phyloP scores from a whole-genome alignment of 2,113 vertebrate species.

The Apteryx mantelli region DNA sequence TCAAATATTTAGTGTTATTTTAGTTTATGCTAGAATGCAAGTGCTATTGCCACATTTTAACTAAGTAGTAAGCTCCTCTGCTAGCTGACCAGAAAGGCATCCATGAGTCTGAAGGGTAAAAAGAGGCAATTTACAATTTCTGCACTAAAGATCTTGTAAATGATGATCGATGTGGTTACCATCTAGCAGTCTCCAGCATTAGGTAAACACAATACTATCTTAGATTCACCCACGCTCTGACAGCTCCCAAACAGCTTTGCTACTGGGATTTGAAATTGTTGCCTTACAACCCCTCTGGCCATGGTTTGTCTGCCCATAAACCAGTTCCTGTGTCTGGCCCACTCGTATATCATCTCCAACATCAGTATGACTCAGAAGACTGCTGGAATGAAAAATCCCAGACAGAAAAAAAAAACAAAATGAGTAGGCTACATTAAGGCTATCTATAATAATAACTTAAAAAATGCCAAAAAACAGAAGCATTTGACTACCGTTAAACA shows the following conservation, averaged over 20 bases:
- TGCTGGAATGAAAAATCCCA: background rate
- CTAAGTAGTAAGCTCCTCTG: background rate
- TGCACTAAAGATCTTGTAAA: background rate
- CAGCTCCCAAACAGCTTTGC: background rate
- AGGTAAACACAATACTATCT: background rate
- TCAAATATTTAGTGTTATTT: background rate
- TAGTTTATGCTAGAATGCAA: background rate
- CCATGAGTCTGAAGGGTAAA: background rate
- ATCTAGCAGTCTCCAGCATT: background rate
- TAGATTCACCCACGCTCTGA: background rate
- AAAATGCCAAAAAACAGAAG: background rate
- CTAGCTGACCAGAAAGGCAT: background rate
- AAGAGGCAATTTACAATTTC: background rate
- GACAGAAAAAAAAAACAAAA: background rate
- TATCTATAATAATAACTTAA: background rate
- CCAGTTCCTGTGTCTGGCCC: background rate
- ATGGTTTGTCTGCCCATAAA: background rate
- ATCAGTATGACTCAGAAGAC: background rate
- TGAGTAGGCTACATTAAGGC: background rate
- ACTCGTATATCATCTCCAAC: background rate
- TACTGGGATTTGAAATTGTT: background rate
- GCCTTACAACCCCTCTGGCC: accelerated
- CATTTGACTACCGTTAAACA: background rate
- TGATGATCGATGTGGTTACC: background rate
- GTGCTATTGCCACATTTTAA: background rate